Evolutionary conservation across 2,888 invertebrate genomes (phyloP).

Genomic region (Stenolophus ochropezus): DNA sequence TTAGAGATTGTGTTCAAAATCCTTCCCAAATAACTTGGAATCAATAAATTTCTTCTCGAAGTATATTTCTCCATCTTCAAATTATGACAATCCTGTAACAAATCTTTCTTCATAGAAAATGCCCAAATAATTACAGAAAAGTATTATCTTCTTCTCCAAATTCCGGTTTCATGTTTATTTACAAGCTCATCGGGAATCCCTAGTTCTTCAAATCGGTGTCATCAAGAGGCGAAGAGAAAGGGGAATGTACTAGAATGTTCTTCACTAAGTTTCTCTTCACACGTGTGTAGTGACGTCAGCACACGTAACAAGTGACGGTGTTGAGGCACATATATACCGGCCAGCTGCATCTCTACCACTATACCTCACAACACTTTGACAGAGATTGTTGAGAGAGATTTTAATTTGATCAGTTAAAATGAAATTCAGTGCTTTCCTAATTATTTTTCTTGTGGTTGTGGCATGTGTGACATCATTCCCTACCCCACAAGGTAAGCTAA

Average conservation of each 20-base stretch:
- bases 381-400: background rate
- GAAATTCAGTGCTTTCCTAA: conserved; percentile 34
- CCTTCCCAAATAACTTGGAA: no score
- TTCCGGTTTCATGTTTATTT: background rate
- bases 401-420: conserved; percentile 10
- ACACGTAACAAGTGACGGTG: conserved; percentile 54
- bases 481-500: conserved; percentile 40
- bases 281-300: conserved; percentile 36
- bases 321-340: conserved; percentile 48
- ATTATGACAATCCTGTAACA: no score
- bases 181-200: background rate
- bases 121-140: no score
- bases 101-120: background rate
- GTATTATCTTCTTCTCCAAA: no score
- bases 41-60: no score
- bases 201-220: conserved; percentile 11
- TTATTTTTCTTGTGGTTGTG: conserved; percentile 31
- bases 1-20: no score
- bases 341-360: conserved; percentile 3
- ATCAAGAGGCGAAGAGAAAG: background rate
- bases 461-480: conserved; percentile 28
- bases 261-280: conserved; percentile 42
- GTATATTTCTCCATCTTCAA: no score
- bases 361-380: background rate
- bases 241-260: conserved; percentile 36